phyloP scores from a whole-genome alignment of 2,113 vertebrate species.

The Gasterosteus nipponicus region DNA sequence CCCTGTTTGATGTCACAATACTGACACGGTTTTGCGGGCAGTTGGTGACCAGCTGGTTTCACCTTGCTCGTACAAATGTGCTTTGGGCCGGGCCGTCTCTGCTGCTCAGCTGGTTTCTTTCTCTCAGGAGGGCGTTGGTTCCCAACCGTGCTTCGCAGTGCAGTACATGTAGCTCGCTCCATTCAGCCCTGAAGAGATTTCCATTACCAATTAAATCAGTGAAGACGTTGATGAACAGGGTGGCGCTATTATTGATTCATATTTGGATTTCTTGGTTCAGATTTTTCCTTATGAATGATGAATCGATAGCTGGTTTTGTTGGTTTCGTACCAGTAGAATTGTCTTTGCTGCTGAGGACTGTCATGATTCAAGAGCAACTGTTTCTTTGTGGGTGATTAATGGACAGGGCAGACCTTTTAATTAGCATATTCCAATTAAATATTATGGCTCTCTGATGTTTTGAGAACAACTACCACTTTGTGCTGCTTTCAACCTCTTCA shows the following conservation, averaged over 20 bases:
- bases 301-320: neutral
- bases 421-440: neutral
- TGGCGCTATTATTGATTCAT: neutral
- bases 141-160: conserved; percentile 5
- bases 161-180: neutral
- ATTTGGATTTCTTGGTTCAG: too few species aligned
- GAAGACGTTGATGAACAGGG: neutral
- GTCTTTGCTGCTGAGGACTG: neutral
- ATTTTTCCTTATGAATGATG: neutral
- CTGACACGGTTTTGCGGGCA: conserved; percentile 5
- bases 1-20: neutral
- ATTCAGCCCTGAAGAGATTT: neutral
- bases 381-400: neutral
- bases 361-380: neutral
- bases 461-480: neutral
- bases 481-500: neutral
- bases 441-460: neutral
- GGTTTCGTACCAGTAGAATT: neutral
- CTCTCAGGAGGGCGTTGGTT: conserved; percentile 57
- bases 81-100: conserved; percentile 30
- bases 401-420: neutral
- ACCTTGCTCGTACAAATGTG: conserved; percentile 16
- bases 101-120: conserved; percentile 55
- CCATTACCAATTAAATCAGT: neutral
- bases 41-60: conserved; percentile 16